These are phyloP conservation scores for Microcebus jonahi DNA, from an alignment of 2,113 vertebrate genomes.

Conservation along the genomic window DNA sequence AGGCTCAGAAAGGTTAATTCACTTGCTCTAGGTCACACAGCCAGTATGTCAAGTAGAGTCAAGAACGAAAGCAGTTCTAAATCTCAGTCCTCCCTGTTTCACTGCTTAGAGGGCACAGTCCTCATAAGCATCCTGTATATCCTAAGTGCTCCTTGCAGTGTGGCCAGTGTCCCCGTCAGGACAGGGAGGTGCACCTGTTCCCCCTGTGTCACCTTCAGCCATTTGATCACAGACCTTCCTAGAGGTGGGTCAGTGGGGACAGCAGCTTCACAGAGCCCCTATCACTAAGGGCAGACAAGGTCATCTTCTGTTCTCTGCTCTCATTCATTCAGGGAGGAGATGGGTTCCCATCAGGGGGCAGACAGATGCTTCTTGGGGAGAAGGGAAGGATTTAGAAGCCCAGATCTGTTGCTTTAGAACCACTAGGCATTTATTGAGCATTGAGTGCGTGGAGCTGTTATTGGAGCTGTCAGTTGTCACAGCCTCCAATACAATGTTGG, in stretches of 20 bases:
- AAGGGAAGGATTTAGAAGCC: neutral
- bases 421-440: neutral
- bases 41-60: neutral
- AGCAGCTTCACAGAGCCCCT: neutral
- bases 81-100: neutral
- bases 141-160: neutral
- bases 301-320: neutral
- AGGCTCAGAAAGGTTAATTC: neutral
- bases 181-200: neutral
- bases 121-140: rapidly evolving
- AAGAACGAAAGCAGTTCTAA: neutral
- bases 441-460: rapidly evolving
- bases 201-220: neutral
- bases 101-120: rapidly evolving
- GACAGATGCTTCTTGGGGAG: neutral
- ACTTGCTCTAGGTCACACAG: slow-evolving; percentile 5
- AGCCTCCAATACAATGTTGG: neutral
- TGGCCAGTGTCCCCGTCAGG: neutral
- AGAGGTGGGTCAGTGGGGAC: neutral
- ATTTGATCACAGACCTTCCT: neutral
- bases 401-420: neutral
- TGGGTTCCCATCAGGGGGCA: neutral
- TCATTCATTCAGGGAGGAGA: neutral
- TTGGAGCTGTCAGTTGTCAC: rapidly evolving
- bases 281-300: neutral